Base-by-base conservation (phyloP, 2,797 vertebrate species). In the Danio choprae region DNA sequence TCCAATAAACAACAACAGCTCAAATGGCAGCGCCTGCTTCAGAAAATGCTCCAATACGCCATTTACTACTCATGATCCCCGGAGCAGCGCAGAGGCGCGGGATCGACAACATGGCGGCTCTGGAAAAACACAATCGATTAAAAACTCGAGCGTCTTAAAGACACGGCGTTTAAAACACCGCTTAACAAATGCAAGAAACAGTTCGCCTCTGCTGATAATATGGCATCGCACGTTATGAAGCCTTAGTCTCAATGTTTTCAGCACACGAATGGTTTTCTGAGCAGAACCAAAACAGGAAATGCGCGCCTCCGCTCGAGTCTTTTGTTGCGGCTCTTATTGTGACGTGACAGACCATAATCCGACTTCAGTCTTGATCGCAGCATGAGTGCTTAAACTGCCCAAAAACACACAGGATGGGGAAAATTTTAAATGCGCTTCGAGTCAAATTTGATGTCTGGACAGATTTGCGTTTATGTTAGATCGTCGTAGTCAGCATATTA, bases 251-350 rank as follows among this genome's bases (percentile, higher is more conserved):
- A 20, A 36, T 15, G 40, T 46, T 77, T 76, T 55, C 50, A 6
- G 40, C 15, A 29, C 44, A 40, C 58, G 29, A 51, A 9, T 53
- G 12, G 73, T 43, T 75, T 46, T 16, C 44, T 55, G 62, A 29
- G 13, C 5, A 78, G 75, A 65, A 60, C 63, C 77, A 71, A 84
- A 83, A 90, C 92, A 90, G 91, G 92, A 93, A 93, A 89, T 85
- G 76, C 84, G 70, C 63, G 79, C 78, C 44, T 38, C 11, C 7
- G 70, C 53, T 40, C 13, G 20, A 55, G 41, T 48, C 51, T 56
- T 67, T 40, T 80, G 82, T 72, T 79, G 20, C 74, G 48, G 56
- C 20, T 88, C 88, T 20, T 64, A 15, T 22, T 12, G 40, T 77
- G 74, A 77, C 63, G 51, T 58, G n/a, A 68, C 15, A 10, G 8